A percentile compares a stretch with the other conserved stretches of the same genome.
Evolutionary conservation across 2,113 vertebrate genomes (phyloP).

Genomic region (Pelodiscus sinensis): DNA sequence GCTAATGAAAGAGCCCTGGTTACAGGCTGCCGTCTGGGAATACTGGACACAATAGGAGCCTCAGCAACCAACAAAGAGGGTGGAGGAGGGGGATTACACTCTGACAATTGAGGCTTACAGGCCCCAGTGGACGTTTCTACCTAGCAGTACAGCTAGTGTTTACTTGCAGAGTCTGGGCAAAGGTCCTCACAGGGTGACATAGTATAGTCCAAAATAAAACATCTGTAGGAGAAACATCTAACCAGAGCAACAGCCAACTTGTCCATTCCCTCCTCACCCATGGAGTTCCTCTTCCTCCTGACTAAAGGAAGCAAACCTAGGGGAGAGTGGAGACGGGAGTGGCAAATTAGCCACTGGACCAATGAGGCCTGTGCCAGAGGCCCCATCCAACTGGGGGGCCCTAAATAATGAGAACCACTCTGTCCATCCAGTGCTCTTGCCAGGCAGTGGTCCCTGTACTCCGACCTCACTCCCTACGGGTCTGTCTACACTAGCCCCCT

Average conservation of each 20-base stretch:
- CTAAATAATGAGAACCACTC: too few species aligned
- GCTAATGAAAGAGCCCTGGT: not conserved
- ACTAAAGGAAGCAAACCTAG: not conserved
- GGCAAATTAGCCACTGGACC: too few species aligned
- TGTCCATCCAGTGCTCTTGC: too few species aligned
- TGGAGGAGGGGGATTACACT: not conserved
- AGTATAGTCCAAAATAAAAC: not conserved
- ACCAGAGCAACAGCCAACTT: not conserved
- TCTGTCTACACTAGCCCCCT: too few species aligned
- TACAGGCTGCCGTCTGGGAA: not conserved
- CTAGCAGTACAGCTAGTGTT: not conserved
- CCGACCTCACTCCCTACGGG: too few species aligned
- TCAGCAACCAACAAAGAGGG: not conserved
- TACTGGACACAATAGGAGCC: not conserved
- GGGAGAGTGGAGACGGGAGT: not conserved
- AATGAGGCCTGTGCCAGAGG: too few species aligned
- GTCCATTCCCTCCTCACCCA: not conserved
- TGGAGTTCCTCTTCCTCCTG: not conserved
- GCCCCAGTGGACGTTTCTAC: not conserved
- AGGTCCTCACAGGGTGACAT: not conserved
- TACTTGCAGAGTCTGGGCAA: not conserved
- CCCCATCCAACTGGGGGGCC: too few species aligned
- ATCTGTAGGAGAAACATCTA: not conserved
- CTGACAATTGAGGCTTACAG: not conserved
- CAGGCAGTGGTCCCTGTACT: too few species aligned